phyloP scores from a whole-genome alignment of 1,140 invertebrate genomes.

The Pseudomyrmex flavicornis region DNA sequence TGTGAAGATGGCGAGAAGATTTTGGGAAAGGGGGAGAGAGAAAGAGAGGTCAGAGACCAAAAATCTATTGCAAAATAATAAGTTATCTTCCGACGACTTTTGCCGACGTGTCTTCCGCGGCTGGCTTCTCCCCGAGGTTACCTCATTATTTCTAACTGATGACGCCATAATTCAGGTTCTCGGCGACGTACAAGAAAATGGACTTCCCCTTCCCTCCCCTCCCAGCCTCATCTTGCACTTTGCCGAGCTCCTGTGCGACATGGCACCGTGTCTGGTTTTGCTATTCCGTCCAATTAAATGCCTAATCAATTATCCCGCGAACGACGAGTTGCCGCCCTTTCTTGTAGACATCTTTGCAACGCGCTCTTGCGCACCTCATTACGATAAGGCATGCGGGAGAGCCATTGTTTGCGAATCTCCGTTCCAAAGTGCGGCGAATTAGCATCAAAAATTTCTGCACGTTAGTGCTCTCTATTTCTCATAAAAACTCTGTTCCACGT shows the following conservation, averaged over 20 bases:
- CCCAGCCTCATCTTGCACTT: slow-evolving; percentile 63
- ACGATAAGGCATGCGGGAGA: slow-evolving; percentile 39
- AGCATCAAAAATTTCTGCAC: slow-evolving; percentile 13
- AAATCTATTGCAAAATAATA: slow-evolving; percentile 80
- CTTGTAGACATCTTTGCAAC: slow-evolving; percentile 64
- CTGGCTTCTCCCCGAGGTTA: slow-evolving; percentile 74
- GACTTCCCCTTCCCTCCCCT: slow-evolving; percentile 62
- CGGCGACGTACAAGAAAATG: slow-evolving; percentile 81
- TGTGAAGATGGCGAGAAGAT: not conserved
- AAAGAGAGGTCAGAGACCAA: slow-evolving; percentile 39
- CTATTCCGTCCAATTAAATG: slow-evolving; percentile 79
- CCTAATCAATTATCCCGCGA: slow-evolving; percentile 77
- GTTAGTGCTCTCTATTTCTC: not conserved
- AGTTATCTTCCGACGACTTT: slow-evolving; percentile 77
- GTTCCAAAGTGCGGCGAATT: slow-evolving; percentile 33
- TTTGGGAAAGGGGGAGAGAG: not conserved
- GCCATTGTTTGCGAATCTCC: slow-evolving; percentile 44
- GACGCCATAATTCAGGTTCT: slow-evolving; percentile 81
- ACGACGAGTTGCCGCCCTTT: slow-evolving; percentile 65
- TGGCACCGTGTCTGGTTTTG: slow-evolving; percentile 64
- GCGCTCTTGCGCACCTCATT: slow-evolving; percentile 55
- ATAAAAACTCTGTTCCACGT: not conserved
- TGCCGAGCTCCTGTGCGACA: slow-evolving; percentile 54
- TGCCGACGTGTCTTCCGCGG: slow-evolving; percentile 75
- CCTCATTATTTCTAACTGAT: slow-evolving; percentile 83